Base-by-base conservation (phyloP, 2,113 vertebrate genomes). In the Dolichotis patagonum region DNA sequence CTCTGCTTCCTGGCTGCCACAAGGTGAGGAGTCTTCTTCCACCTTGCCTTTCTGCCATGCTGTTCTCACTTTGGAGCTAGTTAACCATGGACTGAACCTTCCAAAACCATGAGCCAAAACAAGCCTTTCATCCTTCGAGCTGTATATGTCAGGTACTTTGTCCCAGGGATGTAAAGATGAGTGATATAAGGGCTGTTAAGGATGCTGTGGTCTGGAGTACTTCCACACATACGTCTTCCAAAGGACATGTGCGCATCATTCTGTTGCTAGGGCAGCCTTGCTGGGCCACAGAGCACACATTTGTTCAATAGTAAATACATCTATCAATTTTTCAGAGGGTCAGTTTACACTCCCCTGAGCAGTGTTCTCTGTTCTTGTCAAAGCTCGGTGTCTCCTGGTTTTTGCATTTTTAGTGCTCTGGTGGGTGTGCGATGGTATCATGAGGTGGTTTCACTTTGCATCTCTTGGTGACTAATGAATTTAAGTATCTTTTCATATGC, bases 231-330 rank as follows among this genome's bases (percentile, higher is more conserved):
- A 30, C 10, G 8, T 30, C 78, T 62, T 14, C 7, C 26, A 54
- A 38, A 3, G 60, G n/a, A 20, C 28, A 7, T 0, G 30, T 5
- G 80, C 5, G 0, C 12, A n/a, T 2, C 0, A 63, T 28, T 28
- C 16, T 17, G 14, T 7, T 12, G 13, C 28, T 3, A 5, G 14
- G 17, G 43, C 7, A 43, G 85, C 19, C 12, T 5, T 4, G 5
- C 56, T 0, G 4, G 46, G 65, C 38, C 62, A 16, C 16, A 14
- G 2, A 19, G 67, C 0, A 2, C 3, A 7, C 11, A 0, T 26
- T 16, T 11, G 20, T 4, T 35, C 30, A 8, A 2, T 2, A 16
- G 38, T 19, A 3, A 32, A 7, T 4, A 6, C 30, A 56, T 24
- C 49, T 52, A 54, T 80, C 46, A 32, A 32, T 78, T 78, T 52